Evolutionary conservation across 2,113 vertebrate species (phyloP).

Genomic region (Triplophysa siluroides): DNA sequence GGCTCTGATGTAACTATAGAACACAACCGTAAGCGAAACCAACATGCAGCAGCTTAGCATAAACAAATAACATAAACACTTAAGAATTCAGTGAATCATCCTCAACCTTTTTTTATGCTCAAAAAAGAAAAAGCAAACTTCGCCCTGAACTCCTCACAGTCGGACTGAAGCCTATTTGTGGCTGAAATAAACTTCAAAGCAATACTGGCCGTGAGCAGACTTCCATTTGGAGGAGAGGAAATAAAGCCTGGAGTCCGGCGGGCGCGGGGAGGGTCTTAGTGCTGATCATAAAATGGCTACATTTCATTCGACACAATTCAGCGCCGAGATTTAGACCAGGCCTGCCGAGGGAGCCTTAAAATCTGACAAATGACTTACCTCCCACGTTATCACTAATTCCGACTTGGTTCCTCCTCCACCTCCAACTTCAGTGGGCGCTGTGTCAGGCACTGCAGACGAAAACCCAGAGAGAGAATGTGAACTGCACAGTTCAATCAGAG

Average conservation of each 20-base stretch:
- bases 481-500: constrained; percentile 63
- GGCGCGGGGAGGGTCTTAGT: constrained; percentile 44
- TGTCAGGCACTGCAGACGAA: constrained; percentile 83
- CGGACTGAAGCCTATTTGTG: constrained; percentile 48
- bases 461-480: constrained; percentile 55
- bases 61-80: neutral
- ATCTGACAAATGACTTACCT: constrained; percentile 89
- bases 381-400: constrained; percentile 97
- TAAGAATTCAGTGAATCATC: neutral
- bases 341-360: constrained; percentile 65
- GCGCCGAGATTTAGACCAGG: constrained; percentile 67
- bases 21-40: no score
- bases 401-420: constrained; percentile 95
- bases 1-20: no score
- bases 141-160: neutral
- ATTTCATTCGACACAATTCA: constrained; percentile 79
- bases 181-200: constrained; percentile 58
- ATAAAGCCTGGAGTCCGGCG: constrained; percentile 56
- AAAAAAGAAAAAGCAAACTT: constrained; percentile 6
- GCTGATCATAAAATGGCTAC: constrained; percentile 67
- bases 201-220: constrained; percentile 53
- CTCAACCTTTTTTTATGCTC: neutral
- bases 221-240: constrained; percentile 59
- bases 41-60: neutral
- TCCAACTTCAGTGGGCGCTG: constrained; percentile 89